phyloP scores from a whole-genome alignment of 2,113 vertebrate genomes.

The Ailurus styani region DNA sequence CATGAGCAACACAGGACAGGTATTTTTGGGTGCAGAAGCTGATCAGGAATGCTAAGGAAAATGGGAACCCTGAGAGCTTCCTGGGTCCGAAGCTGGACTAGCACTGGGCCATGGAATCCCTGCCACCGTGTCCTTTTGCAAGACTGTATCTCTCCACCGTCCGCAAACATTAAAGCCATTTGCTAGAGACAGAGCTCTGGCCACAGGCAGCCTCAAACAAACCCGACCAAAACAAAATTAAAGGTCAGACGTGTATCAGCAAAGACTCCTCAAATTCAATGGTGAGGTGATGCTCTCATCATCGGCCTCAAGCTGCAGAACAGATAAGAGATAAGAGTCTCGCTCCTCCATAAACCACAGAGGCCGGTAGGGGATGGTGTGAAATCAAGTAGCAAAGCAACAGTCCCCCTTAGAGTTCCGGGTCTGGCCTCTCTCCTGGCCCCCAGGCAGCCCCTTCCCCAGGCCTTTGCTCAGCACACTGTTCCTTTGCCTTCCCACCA shows the following conservation, averaged over 20 bases:
- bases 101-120: neutral
- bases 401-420: neutral
- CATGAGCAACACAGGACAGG: neutral
- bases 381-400: neutral
- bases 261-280: neutral
- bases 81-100: neutral
- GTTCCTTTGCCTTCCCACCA: neutral
- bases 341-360: neutral
- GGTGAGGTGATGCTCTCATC: neutral
- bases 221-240: neutral
- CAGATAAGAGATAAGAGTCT: neutral
- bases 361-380: neutral
- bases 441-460: neutral
- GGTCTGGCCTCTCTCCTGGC: neutral
- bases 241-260: neutral
- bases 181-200: neutral
- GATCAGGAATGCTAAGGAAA: neutral
- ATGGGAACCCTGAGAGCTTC: neutral
- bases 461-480: neutral
- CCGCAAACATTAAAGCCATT: neutral
- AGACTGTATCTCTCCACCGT: neutral
- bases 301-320: neutral
- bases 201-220: neutral
- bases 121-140: neutral
- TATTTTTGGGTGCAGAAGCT: neutral